Conservation (phyloP, 2,888 invertebrate genomes). For the Andrena minutula region DNA sequence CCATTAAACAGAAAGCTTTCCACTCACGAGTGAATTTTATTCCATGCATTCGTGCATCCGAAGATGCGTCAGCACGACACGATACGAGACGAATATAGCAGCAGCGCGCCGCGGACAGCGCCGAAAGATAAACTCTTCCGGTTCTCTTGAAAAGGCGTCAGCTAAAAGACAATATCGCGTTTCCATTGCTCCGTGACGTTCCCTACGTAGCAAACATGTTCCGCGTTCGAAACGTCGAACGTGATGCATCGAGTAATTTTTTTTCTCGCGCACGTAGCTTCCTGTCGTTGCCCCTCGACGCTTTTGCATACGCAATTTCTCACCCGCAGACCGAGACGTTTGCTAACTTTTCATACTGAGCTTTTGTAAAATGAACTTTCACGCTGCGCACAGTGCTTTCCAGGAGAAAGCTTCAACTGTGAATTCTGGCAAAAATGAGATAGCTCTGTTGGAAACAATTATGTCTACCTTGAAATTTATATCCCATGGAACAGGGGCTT, state of each 20-base stretch:
- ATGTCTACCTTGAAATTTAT: too few relatives aligned
- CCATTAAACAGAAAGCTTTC: too few relatives aligned
- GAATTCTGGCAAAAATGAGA: too few relatives aligned
- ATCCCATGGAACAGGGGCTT: too few relatives aligned
- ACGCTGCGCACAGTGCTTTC: too few relatives aligned
- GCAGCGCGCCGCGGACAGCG: neutral
- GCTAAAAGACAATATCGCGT: constrained; percentile 40
- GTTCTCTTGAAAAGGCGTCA: constrained; percentile 47
- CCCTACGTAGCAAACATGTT: constrained; percentile 8
- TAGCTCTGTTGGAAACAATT: too few relatives aligned
- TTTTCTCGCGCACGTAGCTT: neutral
- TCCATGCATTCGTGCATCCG: neutral
- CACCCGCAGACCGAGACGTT: neutral
- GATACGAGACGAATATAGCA: constrained; percentile 7
- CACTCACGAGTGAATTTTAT: neutral
- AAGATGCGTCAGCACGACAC: neutral
- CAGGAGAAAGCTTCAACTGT: too few relatives aligned
- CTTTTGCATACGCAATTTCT: constrained; percentile 4
- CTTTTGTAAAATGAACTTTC: too few relatives aligned
- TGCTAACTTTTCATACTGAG: too few relatives aligned
- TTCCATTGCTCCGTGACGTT: neutral
- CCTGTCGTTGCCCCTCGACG: neutral
- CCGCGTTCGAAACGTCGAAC: constrained; percentile 9
- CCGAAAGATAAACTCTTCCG: constrained; percentile 54
- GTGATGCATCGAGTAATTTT: neutral